Conservation (phyloP, 2,113 vertebrate genomes). For the Smithornis capensis region DNA sequence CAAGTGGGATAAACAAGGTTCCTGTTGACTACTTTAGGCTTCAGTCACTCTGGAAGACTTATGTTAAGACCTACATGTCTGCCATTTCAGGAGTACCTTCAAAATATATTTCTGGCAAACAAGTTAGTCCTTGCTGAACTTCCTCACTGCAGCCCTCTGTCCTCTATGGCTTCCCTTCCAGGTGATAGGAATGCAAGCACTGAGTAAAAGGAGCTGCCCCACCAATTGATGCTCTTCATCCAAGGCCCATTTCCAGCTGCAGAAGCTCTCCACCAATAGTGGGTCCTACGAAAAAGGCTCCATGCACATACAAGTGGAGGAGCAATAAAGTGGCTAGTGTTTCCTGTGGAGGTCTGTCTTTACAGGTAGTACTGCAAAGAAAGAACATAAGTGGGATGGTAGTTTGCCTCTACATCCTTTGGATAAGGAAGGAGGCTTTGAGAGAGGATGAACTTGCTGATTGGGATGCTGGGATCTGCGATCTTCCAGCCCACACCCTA, state of each 20-base stretch:
- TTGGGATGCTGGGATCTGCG: not conserved
- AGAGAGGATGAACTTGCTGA: not conserved
- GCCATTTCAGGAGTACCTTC: not conserved
- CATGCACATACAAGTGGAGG: not conserved
- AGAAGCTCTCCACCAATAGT: not conserved
- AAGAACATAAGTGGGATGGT: not conserved
- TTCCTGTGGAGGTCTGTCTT: not conserved
- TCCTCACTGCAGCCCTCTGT: not conserved
- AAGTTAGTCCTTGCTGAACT: not conserved
- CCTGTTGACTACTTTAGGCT: not conserved
- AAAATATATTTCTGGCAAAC: not conserved
- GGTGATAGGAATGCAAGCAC: not conserved
- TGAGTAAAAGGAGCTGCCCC: not conserved
- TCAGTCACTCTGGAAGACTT: not conserved
- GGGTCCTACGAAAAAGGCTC: not conserved
- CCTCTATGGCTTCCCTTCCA: not conserved
- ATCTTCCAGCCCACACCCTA: not conserved
- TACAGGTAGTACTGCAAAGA: not conserved
- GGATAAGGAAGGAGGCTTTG: not conserved
- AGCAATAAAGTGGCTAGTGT: not conserved
- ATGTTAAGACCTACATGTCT: not conserved
- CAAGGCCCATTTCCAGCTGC: not conserved
- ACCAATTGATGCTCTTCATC: not conserved
- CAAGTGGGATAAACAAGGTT: not conserved
- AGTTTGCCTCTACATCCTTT: not conserved